phyloP scores from a whole-genome alignment of 2,113 vertebrate genomes.

The Promerops cafer region DNA sequence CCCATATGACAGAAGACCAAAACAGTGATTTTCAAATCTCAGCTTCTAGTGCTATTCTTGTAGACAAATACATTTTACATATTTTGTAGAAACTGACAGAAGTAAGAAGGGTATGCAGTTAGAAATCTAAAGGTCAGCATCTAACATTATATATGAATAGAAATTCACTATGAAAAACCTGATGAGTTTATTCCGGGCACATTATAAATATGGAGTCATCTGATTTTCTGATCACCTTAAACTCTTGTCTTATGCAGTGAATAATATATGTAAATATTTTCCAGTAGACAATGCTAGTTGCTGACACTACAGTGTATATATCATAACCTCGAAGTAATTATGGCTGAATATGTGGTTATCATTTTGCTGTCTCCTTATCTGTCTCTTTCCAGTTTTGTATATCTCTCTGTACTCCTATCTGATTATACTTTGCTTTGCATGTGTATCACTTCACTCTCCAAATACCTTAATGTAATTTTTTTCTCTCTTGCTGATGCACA shows the following conservation, averaged over 20 bases:
- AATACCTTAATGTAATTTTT: neutral
- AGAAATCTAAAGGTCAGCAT: neutral
- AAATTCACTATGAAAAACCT: neutral
- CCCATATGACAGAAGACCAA: neutral
- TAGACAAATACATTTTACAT: neutral
- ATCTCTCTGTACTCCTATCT: neutral
- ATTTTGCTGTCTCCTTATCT: neutral
- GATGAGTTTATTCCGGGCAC: neutral
- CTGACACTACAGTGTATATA: neutral
- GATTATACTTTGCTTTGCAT: neutral
- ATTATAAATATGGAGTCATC: neutral
- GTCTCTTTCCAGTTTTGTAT: neutral
- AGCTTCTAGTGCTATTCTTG: neutral
- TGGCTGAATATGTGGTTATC: neutral
- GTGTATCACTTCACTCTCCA: neutral
- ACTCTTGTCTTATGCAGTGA: neutral
- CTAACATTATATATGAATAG: neutral
- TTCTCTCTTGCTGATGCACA: neutral
- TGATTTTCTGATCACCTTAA: neutral
- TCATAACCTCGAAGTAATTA: neutral
- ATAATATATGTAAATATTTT: neutral
- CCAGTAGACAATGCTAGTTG: neutral
- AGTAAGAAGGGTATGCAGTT: neutral
- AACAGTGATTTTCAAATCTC: neutral
- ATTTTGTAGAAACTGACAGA: neutral